phyloP scores from a whole-genome alignment of 2,797 vertebrate genomes.

The Cossypha polioptera region DNA sequence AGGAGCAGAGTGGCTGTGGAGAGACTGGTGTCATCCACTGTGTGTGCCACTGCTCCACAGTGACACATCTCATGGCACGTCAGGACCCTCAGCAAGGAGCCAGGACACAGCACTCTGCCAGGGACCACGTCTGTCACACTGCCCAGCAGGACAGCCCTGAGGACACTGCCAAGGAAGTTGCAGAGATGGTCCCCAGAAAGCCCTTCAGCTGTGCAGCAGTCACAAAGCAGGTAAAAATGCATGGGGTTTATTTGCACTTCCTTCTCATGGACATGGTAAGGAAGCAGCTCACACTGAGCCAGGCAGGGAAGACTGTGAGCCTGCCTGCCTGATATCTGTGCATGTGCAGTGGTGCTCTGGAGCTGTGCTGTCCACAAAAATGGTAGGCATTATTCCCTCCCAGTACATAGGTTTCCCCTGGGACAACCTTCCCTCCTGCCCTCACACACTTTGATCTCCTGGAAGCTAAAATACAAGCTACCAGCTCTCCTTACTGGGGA shows the following conservation, averaged over 20 bases:
- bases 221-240: rapidly evolving
- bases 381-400: not conserved
- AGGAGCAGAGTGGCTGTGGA: not conserved
- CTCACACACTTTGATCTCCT: rapidly evolving
- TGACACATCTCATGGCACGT: rapidly evolving
- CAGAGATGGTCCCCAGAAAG: not conserved
- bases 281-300: not conserved
- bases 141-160: not conserved
- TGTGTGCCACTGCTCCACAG: not conserved
- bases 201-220: not conserved
- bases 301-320: not conserved
- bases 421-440: not conserved
- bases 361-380: not conserved
- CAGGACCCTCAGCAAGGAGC: not conserved
- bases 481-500: not conserved
- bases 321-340: not conserved
- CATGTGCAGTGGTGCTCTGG: not conserved
- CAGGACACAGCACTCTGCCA: not conserved
- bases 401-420: not conserved
- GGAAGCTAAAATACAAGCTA: not conserved
- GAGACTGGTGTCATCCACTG: not conserved
- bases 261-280: not conserved
- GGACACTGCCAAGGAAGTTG: not conserved
- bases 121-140: rapidly evolving
- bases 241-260: not conserved